phyloP scores from a whole-genome alignment of 2,888 invertebrate genomes.

The Carpatolechia fugitivella region DNA sequence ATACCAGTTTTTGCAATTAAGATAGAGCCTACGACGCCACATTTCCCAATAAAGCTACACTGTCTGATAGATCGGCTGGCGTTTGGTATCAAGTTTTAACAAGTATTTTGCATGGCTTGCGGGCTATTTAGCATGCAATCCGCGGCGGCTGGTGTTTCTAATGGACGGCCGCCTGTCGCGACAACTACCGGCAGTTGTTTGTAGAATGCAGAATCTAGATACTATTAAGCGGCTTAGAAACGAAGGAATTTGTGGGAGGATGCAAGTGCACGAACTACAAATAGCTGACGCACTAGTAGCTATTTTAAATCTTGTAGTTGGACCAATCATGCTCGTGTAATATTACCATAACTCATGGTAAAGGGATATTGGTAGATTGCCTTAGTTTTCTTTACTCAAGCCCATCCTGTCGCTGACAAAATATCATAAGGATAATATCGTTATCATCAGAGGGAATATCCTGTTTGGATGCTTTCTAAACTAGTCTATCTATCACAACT shows the following conservation, averaged over 20 bases:
- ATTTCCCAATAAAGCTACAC: slow-evolving; percentile 49
- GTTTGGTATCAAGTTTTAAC: slow-evolving; percentile 39
- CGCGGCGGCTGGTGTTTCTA: slow-evolving; percentile 51
- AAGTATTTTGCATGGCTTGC: slow-evolving; percentile 48
- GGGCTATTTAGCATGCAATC: slow-evolving; percentile 59
- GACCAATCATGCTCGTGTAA: too few relatives aligned
- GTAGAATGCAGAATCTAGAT: slow-evolving; percentile 12
- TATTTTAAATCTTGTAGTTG: too few relatives aligned
- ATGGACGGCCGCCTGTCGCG: slow-evolving; percentile 56
- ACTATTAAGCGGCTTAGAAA: slow-evolving; percentile 13
- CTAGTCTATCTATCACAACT: slow-evolving; percentile 69
- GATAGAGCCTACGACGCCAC: slow-evolving; percentile 39
- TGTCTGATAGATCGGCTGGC: slow-evolving; percentile 45
- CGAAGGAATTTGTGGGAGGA: slow-evolving; percentile 15
- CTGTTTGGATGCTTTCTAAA: slow-evolving; percentile 67
- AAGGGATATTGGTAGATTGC: slow-evolving; percentile 32
- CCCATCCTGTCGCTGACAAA: slow-evolving; percentile 34
- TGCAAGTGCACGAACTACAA: slow-evolving; percentile 15
- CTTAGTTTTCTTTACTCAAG: slow-evolving; percentile 40
- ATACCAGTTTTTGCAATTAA: slow-evolving; percentile 44
- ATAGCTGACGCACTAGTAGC: too few relatives aligned
- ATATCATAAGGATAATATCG: slow-evolving; percentile 52
- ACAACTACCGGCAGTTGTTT: slow-evolving; percentile 50
- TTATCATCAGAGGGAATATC: slow-evolving; percentile 63
- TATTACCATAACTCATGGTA: too few relatives aligned